Base-by-base conservation (phyloP, 2,888 invertebrate genomes). In the Deroplatys truncata region DNA sequence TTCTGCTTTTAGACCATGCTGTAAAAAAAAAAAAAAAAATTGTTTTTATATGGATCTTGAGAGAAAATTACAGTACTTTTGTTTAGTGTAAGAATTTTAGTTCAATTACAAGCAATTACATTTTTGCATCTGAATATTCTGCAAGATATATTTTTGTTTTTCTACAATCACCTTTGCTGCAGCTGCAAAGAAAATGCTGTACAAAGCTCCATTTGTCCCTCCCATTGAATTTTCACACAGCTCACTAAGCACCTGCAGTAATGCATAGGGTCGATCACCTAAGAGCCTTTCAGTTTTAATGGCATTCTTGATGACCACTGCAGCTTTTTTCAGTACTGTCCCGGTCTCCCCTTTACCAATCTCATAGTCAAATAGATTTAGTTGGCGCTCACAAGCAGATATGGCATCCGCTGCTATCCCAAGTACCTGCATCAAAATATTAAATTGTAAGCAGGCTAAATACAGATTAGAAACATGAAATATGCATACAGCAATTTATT, bases 301-400 rank as follows among this genome's bases (percentile, higher is more conserved):
- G 28, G 90, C 90, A 43, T 86, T n/a, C 20, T 88, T 56, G 13
- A 90, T 83, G 95, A 95, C 95, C 91, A 94, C 93, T 28, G 95
- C 96, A 88, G 96, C 95, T 93, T 92, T 96, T 90, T 95, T 94
- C 20, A 96, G 92, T 0, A 96, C 96, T 25, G 95, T 95, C 7
- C 98, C 98, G 92, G 97, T 97, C 93, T 97, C 97, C 0, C 97
- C 97, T 92, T 97, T 97, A 0, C 97, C 97, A 91, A 94, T 95
- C 83, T 96, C 96, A 0, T 95, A 94, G 93, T 98, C 98, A 90
- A 98, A 94, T 82, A 93, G 93, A 93, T 89, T 89, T 28, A 90
- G 82, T 87, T 86, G 88, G 43, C 35, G 49, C 25, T 88, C 89
- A 29, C 89, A 86, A 16, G 89, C 72, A 43, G 89, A 35, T 15